These are phyloP conservation scores for Aphrocallistes beatrix DNA, from an alignment of 37 sponge, comb jelly and placozoan genomes.

Conservation along the genomic window DNA sequence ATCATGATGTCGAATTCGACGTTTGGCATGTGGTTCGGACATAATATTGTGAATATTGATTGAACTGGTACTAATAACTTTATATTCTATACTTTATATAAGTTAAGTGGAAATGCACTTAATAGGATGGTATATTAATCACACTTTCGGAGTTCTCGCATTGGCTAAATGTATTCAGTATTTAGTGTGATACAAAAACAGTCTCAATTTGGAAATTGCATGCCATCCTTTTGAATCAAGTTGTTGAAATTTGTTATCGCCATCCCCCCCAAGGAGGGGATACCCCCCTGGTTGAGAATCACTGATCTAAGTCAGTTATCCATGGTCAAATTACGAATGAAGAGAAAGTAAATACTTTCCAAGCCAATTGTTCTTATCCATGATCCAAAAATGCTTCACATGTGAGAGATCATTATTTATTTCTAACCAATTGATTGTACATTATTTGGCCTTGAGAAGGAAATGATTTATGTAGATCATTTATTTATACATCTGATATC, in stretches of 20 bases:
- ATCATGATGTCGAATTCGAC: slow-evolving; percentile 17
- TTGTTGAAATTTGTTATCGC: not conserved
- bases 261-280: not conserved
- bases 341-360: too few relatives aligned
- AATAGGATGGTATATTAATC: not conserved
- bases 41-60: not conserved
- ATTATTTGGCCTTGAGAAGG: too few relatives aligned
- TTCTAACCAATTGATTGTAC: too few relatives aligned
- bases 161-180: slow-evolving; percentile 4
- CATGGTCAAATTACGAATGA: too few relatives aligned
- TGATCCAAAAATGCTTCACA: too few relatives aligned
- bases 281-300: slow-evolving; percentile 15
- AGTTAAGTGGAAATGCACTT: not conserved
- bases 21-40: slow-evolving; percentile 5
- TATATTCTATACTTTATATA: not conserved
- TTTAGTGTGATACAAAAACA: not conserved
- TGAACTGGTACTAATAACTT: not conserved
- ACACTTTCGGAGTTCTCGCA: not conserved
- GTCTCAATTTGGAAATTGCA: not conserved
- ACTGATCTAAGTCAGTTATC: too few relatives aligned
- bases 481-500: too few relatives aligned
- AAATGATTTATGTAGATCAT: too few relatives aligned
- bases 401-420: too few relatives aligned
- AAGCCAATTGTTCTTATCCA: too few relatives aligned
- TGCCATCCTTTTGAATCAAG: not conserved